These are phyloP conservation scores for Perognathus longimembris DNA, from an alignment of 2,113 vertebrate species.

Conservation along the genomic window DNA sequence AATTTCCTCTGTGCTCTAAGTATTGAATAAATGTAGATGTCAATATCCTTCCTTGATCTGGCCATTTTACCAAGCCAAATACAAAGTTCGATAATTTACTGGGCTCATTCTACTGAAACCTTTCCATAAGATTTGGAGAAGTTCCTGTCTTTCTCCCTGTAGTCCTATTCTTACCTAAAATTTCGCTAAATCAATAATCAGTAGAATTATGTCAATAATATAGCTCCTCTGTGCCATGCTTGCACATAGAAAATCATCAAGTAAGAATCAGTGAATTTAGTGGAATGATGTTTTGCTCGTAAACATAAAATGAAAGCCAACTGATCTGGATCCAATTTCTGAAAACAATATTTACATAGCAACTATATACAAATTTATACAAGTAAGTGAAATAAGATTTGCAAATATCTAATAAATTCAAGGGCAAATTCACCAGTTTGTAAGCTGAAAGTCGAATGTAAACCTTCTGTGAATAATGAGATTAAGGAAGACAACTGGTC, in stretches of 20 bases:
- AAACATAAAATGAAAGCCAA: not conserved
- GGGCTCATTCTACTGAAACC: not conserved
- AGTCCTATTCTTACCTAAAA: not conserved
- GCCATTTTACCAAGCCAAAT: not conserved
- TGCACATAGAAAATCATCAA: not conserved
- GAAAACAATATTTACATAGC: slow-evolving; percentile 1
- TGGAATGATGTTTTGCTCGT: not conserved
- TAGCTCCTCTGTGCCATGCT: not conserved
- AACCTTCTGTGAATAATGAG: not conserved
- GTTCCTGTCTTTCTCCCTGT: not conserved
- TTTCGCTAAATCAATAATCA: not conserved
- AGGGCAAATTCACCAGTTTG: not conserved
- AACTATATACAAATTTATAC: not conserved
- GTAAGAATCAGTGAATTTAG: not conserved
- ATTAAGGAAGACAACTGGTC: not conserved
- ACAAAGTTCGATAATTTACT: not conserved
- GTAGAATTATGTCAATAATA: not conserved
- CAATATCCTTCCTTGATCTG: not conserved
- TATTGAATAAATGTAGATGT: not conserved
- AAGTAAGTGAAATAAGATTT: not conserved
- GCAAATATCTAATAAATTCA: not conserved
- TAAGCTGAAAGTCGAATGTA: not conserved
- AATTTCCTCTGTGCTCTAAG: not conserved
- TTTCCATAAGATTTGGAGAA: not conserved
- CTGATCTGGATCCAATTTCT: not conserved